Conservation (phyloP, 2,888 invertebrate genomes). For the Nymphalis c-album region DNA sequence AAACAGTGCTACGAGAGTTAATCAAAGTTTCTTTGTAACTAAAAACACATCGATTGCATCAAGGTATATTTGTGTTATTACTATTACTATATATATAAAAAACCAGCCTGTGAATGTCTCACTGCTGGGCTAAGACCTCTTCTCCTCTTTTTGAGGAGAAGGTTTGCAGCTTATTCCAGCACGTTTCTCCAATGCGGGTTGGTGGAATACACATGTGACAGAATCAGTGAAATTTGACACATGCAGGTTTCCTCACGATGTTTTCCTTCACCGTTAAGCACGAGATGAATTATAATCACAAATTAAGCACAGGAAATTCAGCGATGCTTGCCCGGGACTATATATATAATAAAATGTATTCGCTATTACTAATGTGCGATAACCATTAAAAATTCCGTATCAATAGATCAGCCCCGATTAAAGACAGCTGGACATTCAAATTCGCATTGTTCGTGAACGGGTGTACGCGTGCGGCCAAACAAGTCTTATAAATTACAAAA, state of each 20-base stretch:
- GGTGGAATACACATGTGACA: too few species aligned
- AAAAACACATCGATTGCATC: conserved; percentile 8
- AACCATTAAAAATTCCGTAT: conserved; percentile 53
- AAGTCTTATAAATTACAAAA: conserved; percentile 12
- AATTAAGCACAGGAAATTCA: too few species aligned
- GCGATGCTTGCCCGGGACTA: too few species aligned
- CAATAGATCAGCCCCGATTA: conserved; percentile 62
- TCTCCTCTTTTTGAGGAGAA: too few species aligned
- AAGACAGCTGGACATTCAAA: conserved; percentile 66
- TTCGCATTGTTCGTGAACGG: conserved; percentile 47
- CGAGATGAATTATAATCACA: too few species aligned
- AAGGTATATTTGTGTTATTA: conserved; percentile 15
- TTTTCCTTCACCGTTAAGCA: too few species aligned
- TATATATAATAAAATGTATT: conserved; percentile 40
- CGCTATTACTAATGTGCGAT: conserved; percentile 36
- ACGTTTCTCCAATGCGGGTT: too few species aligned
- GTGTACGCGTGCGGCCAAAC: conserved; percentile 2
- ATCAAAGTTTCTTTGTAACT: conserved; percentile 30
- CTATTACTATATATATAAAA: conserved; percentile 5
- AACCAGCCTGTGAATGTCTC: too few species aligned
- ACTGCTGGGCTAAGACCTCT: too few species aligned
- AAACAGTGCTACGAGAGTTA: conserved; percentile 19
- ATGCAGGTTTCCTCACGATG: too few species aligned
- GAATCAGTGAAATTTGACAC: too few species aligned
- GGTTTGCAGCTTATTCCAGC: too few species aligned